Conservation (phyloP, 2,113 vertebrate species). For the Glaucidium brasilianum region DNA sequence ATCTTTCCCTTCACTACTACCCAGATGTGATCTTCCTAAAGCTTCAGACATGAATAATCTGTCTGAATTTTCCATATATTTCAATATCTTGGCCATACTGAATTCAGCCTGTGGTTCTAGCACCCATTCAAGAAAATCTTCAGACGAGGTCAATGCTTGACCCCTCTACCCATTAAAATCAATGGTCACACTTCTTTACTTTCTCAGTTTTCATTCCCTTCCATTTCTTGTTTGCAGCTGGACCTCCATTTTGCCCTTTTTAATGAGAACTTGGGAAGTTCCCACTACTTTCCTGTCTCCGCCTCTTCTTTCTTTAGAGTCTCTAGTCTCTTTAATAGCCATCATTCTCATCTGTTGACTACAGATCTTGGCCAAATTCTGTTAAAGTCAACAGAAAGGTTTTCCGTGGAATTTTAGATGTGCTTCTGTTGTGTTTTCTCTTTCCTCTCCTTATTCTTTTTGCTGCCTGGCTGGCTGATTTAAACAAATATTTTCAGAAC, state of each 20-base stretch:
- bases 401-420: neutral
- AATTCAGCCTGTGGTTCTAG: neutral
- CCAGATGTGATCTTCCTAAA: neutral
- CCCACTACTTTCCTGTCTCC: neutral
- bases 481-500: constrained; percentile 50
- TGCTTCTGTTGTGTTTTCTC: neutral
- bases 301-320: neutral
- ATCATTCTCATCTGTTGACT: neutral
- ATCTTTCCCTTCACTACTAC: neutral
- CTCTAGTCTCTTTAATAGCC: neutral
- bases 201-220: neutral
- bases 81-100: neutral
- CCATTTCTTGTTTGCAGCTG: neutral
- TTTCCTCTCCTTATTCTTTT: neutral
- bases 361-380: neutral
- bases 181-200: neutral
- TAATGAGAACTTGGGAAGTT: neutral
- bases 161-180: neutral
- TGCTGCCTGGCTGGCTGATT: neutral
- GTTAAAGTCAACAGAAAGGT: constrained; percentile 8
- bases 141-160: neutral
- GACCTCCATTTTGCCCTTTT: neutral
- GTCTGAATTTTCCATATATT: neutral
- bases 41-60: neutral
- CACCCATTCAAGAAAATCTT: neutral